Evolutionary conservation across 2,797 vertebrate genomes (phyloP), one percentile per base, ranked within the genome.

Genomic region (Sebastes nivosus): DNA sequence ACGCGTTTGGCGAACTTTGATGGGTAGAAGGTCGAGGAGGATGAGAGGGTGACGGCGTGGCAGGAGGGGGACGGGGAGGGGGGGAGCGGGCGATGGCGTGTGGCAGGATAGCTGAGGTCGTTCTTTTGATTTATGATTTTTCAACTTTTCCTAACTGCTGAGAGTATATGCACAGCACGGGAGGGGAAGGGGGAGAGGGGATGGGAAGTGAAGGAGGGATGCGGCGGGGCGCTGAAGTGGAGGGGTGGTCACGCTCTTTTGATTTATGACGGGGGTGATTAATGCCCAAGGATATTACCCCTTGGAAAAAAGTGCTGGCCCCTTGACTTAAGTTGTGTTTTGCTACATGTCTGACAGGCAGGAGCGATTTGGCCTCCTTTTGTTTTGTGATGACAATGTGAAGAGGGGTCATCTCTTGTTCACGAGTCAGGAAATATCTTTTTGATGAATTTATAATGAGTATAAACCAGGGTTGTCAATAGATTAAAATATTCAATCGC

Each of bases 1-100:
- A 94, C 93, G 92, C 88, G 92, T 91, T 93, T 88, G 92, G 92
- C 90, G 90, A 94, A 92, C 93, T 93, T 81, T 92, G 87, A 90
- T 90, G 84, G 72, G 84, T 78, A 72, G 88, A 87, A 91, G 92
- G 93, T 94, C 88, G 87, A 88, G 91, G 89, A 93, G 94, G 92
- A 91, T 92, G 85, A 88, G 90, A 86, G 85, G 87, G 78, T 71
- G 83, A 72, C 4, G 78, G 84, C 67, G 68, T 77, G 80, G 88
- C 70, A 25, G 83, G 54, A 30, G 68, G 81, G 13, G 81, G 64
- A 38, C 5, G 7, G 72, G 24, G 68, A 29, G 42, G 38, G 59
- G 13, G 76, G 73, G 72, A 50, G 66, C 25, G 72, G 77, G 74
- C 11, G 74, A 69, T 86, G 89, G 90, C 88, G 82, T 94, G 93